Evolutionary conservation across 2,113 vertebrate genomes (phyloP).

Genomic region (Cochlearius cochlearius): DNA sequence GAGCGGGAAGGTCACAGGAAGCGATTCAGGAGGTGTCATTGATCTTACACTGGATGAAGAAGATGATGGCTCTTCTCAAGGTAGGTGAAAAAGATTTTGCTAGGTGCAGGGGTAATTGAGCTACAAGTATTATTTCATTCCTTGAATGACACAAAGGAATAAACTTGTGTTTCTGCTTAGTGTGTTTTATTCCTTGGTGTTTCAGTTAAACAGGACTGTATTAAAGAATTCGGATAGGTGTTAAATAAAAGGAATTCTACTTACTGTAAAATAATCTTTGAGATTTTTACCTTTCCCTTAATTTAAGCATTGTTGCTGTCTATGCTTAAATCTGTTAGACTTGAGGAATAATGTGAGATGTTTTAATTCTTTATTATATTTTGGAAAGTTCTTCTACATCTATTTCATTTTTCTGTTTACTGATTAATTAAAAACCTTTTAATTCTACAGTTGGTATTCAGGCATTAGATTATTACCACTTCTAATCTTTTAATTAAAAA

Average conservation of each 20-base stretch:
- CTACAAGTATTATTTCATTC: neutral
- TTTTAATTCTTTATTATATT: neutral
- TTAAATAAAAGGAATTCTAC: neutral
- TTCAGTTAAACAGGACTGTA: neutral
- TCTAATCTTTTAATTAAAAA: neutral
- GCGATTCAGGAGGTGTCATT: constrained; percentile 75
- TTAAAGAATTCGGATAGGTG: neutral
- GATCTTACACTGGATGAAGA: constrained; percentile 85
- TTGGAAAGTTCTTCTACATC: neutral
- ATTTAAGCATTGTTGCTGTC: neutral
- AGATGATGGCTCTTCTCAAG: constrained; percentile 69
- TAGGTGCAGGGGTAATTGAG: neutral
- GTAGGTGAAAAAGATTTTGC: constrained; percentile 33
- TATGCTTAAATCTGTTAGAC: neutral
- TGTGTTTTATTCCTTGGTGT: neutral
- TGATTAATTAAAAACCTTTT: neutral
- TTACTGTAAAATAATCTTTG: neutral
- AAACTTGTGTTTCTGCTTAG: neutral
- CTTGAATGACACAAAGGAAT: neutral
- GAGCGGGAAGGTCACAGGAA: constrained; percentile 70
- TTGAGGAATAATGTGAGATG: neutral
- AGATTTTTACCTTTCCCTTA: neutral
- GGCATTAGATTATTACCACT: neutral
- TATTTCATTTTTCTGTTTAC: neutral
- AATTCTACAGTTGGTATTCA: neutral